These are phyloP conservation scores for Nowickia ferox DNA, from an alignment of 2,888 invertebrate species.

Conservation along the genomic window DNA sequence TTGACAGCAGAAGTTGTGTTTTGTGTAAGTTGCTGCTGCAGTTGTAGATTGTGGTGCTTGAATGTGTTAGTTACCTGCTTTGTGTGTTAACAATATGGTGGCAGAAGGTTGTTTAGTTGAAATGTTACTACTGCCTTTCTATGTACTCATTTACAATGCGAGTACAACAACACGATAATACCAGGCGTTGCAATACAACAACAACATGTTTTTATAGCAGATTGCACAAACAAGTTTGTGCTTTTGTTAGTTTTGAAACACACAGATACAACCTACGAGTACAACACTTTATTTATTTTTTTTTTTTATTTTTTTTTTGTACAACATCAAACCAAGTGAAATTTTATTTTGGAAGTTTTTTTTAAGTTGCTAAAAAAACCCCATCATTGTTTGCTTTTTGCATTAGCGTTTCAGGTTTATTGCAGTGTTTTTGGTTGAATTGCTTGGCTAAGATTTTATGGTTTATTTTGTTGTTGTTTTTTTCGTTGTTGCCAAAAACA, in stretches of 20 bases:
- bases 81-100: slow-evolving; percentile 36
- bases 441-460: slow-evolving; percentile 64
- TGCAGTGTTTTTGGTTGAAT: slow-evolving; percentile 65
- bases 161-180: slow-evolving; percentile 8
- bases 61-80: slow-evolving; percentile 11
- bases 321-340: slow-evolving; percentile 64
- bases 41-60: background rate
- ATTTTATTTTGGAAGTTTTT: slow-evolving; percentile 59
- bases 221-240: slow-evolving; percentile 68
- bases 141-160: slow-evolving; percentile 44
- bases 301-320: background rate
- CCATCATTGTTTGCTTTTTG: slow-evolving; percentile 61
- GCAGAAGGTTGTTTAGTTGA: slow-evolving; percentile 61
- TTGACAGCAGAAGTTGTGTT: background rate
- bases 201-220: slow-evolving; percentile 51
- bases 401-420: slow-evolving; percentile 71
- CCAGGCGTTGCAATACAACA: slow-evolving; percentile 21
- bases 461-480: slow-evolving; percentile 4
- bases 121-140: slow-evolving; percentile 55
- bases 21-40: slow-evolving; percentile 3
- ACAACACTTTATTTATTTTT: slow-evolving; percentile 21
- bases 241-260: slow-evolving; percentile 61
- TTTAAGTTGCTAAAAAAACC: slow-evolving; percentile 22
- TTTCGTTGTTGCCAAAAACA: slow-evolving; percentile 33
- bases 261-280: slow-evolving; percentile 12